Base-by-base conservation (phyloP, 2,113 vertebrate genomes). In the Scolopax mira region DNA sequence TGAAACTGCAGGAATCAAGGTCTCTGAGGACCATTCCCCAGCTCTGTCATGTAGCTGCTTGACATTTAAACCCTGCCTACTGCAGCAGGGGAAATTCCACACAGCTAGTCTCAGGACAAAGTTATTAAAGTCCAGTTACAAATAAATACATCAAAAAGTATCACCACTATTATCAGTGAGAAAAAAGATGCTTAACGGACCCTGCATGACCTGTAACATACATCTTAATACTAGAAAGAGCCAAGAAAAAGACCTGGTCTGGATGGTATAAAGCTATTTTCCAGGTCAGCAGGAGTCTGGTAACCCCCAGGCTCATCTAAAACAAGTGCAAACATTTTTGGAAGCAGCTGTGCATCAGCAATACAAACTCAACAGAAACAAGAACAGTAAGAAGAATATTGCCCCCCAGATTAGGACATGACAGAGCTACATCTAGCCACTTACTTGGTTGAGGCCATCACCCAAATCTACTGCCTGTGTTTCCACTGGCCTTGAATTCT, bases 381-480 rank as follows among this genome's bases (percentile, higher is more conserved):
- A 73, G 37, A 62, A 3, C 1, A 54, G 14, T 9, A 57, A 35
- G n/a, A 60, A 60, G 10, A 57, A 5, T 6, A 44, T 31, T 24
- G 37, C 3, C 7, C 7, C 30, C 19, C 18, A 6, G 41, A 78
- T 23, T 21, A 65, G 1, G 3, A 37, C 13, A 39, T 0, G 1
- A 69, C 72, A 75, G 55, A 66, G 10, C 37, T 42, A 57, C 19
- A 10, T 64, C 74, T 64, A 85, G 25, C 21, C 27, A 79, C 96
- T 96, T 75, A 98, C 98, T 89, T 96, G 91, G 81, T 96, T 94
- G 67, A 97, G 27, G 49, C 78, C 88, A 77, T 87, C 90, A 55
- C 33, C 9, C 41, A 61, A 30, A 73, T 60, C 66, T 55, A 62
- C 72, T 35, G 57, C 52, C 61, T 75, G 64, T 48, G 51, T 44